Evolutionary conservation across 2,888 invertebrate species (phyloP).

Genomic region (Volucella bombylans): DNA sequence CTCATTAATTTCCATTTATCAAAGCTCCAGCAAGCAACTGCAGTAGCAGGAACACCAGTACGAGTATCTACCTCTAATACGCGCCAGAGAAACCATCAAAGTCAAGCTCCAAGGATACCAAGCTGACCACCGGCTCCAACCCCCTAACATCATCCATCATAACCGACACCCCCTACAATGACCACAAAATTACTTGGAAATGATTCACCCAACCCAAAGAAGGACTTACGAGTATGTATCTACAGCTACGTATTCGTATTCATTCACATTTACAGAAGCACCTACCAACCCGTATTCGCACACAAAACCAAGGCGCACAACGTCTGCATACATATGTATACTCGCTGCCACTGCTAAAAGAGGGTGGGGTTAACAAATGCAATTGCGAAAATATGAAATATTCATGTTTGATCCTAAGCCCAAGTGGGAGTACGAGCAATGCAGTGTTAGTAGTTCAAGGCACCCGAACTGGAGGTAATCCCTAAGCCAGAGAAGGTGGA

Average conservation of each 20-base stretch:
- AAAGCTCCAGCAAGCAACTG: slow-evolving; percentile 13
- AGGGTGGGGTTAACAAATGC: slow-evolving; percentile 30
- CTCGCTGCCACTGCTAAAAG: background rate
- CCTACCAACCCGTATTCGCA: no score
- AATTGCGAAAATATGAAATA: slow-evolving; percentile 58
- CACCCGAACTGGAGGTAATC: slow-evolving; percentile 33
- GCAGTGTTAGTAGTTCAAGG: slow-evolving; percentile 20
- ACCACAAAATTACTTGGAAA: slow-evolving; percentile 55
- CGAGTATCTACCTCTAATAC: slow-evolving; percentile 3
- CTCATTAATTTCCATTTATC: slow-evolving; percentile 69
- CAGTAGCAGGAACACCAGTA: background rate
- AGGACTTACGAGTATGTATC: background rate
- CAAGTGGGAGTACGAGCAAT: background rate
- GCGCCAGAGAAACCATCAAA: slow-evolving; percentile 32
- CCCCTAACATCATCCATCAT: background rate
- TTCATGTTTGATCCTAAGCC: slow-evolving; percentile 44
- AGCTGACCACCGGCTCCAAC: background rate
- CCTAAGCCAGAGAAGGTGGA: slow-evolving; percentile 34
- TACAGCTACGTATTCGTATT: background rate
- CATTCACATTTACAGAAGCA: slow-evolving; percentile 19
- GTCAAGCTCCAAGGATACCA: slow-evolving; percentile 46
- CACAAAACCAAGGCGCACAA: no score
- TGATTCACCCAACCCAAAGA: slow-evolving; percentile 11
- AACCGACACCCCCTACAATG: slow-evolving; percentile 27
- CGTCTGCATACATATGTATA: no score